Conservation (phyloP, 2,113 vertebrate species). For the Athene noctua region DNA sequence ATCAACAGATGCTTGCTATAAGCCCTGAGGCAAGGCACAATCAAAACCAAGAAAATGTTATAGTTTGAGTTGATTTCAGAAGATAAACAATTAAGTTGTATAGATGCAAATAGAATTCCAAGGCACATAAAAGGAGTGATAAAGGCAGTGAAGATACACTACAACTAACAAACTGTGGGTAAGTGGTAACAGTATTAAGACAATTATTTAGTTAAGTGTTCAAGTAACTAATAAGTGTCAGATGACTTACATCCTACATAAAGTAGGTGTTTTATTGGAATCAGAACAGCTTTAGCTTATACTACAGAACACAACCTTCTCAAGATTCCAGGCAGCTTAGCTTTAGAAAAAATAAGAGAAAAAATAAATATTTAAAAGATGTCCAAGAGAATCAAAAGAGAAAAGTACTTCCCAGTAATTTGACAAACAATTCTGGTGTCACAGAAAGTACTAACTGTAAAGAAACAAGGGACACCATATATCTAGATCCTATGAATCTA, state of each 20-base stretch:
- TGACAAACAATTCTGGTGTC: background rate
- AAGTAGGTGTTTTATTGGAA: background rate
- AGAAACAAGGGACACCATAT: background rate
- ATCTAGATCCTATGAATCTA: background rate
- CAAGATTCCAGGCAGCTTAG: background rate
- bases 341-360: background rate
- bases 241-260: fast-evolving
- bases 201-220: background rate
- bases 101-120: background rate
- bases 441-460: background rate
- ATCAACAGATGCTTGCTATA: background rate
- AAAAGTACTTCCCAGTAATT: background rate
- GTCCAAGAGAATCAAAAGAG: background rate
- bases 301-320: background rate
- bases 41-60: background rate
- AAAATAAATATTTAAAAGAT: background rate
- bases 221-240: background rate
- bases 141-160: background rate
- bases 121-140: background rate
- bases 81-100: background rate
- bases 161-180: background rate
- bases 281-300: background rate
- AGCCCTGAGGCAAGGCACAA: background rate
- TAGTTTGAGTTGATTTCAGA: background rate
- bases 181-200: background rate